phyloP scores from a whole-genome alignment of 2,888 invertebrate genomes.

The Flexamia atlantica region DNA sequence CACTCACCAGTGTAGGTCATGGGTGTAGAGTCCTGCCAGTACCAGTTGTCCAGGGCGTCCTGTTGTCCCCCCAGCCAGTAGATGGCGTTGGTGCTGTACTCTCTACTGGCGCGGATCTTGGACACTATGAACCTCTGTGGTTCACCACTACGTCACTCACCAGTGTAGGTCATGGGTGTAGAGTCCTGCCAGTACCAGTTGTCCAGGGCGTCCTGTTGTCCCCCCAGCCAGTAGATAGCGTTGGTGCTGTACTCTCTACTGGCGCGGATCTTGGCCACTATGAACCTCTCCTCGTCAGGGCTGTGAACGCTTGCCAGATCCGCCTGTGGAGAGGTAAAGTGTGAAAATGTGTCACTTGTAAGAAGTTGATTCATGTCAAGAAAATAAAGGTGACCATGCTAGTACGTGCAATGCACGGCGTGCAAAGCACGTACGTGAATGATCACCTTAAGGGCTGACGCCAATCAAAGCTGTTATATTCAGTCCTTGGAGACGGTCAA shows the following conservation, averaged over 20 bases:
- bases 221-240: conserved; percentile 87
- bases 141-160: conserved; percentile 79
- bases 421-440: too few species aligned
- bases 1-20: conserved; percentile 79
- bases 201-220: conserved; percentile 75
- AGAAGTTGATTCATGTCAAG: too few species aligned
- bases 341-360: not conserved
- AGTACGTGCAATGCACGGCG: too few species aligned
- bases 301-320: conserved; percentile 84
- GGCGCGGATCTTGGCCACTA: conserved; percentile 83
- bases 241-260: conserved; percentile 85
- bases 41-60: conserved; percentile 75
- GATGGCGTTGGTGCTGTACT: conserved; percentile 84
- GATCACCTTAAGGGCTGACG: too few species aligned
- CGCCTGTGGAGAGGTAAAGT: conserved; percentile 74
- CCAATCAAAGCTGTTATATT: too few species aligned
- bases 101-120: conserved; percentile 82
- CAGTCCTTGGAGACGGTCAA: too few species aligned
- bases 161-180: conserved; percentile 79
- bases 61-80: conserved; percentile 86
- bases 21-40: conserved; percentile 83
- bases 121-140: conserved; percentile 85
- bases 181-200: conserved; percentile 84
- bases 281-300: conserved; percentile 83
- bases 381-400: too few species aligned